These are phyloP conservation scores for Rostratula benghalensis DNA, from an alignment of 2,113 vertebrate species.

Conservation along the genomic window DNA sequence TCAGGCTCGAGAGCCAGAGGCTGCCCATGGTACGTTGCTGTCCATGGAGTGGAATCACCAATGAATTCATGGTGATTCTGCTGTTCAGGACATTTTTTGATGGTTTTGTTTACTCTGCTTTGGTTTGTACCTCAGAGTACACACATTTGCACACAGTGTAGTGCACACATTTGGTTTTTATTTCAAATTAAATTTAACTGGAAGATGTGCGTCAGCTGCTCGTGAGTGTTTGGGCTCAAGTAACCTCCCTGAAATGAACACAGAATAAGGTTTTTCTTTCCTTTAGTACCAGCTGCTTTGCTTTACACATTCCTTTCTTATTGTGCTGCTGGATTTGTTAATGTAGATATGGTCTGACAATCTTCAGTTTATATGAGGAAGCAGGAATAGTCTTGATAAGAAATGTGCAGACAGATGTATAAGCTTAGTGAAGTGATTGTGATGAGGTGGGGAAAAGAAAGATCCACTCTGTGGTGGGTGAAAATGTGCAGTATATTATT, in stretches of 20 bases:
- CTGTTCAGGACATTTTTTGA: neutral
- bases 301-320: neutral
- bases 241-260: neutral
- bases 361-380: neutral
- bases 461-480: neutral
- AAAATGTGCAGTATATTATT: neutral
- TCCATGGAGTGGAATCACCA: no score
- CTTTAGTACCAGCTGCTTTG: neutral
- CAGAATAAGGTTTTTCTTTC: neutral
- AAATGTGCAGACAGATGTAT: neutral
- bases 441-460: neutral
- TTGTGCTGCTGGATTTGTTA: neutral
- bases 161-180: neutral
- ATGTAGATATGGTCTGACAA: neutral
- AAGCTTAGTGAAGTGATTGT: neutral
- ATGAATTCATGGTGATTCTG: no score
- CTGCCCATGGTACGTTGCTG: neutral
- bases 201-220: neutral
- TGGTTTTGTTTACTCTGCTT: neutral
- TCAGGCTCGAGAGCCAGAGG: accelerated
- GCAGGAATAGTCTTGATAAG: neutral
- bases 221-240: neutral
- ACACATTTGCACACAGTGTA: no score
- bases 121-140: neutral
- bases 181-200: neutral